These are phyloP conservation scores for Conchocele bisecta DNA, from an alignment of 2,888 invertebrate species.

Conservation along the genomic window DNA sequence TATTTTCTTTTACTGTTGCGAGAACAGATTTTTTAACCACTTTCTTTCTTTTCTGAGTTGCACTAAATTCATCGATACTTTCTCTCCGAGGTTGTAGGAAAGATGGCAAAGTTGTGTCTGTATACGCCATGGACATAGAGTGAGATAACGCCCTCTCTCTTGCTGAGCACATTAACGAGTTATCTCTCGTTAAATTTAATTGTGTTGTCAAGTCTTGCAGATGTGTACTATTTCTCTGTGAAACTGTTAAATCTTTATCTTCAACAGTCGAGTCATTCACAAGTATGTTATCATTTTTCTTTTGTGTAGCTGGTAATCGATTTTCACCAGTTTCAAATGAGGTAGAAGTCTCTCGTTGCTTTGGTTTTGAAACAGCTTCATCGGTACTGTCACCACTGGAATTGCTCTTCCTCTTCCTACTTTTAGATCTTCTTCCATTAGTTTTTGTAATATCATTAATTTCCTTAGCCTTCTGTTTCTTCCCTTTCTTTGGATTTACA, in stretches of 20 bases:
- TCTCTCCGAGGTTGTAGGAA: slow-evolving; percentile 47
- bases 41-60: slow-evolving; percentile 30
- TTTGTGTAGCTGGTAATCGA: neutral
- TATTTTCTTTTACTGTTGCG: slow-evolving; percentile 15
- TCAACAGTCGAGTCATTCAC: neutral
- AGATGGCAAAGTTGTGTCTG: slow-evolving; percentile 56
- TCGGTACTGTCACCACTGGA: neutral
- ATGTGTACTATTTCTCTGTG: neutral
- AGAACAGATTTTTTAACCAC: slow-evolving; percentile 11
- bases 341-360: neutral
- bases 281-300: neutral
- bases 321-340: neutral
- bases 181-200: slow-evolving; percentile 50
- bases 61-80: slow-evolving; percentile 69
- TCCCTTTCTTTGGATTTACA: neutral
- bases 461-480: neutral
- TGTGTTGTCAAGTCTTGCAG: slow-evolving; percentile 42
- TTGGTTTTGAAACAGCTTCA: neutral
- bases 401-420: neutral
- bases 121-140: slow-evolving; percentile 68
- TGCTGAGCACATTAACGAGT: slow-evolving; percentile 37
- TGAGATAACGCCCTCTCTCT: slow-evolving; percentile 60
- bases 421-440: neutral
- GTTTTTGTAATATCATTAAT: slow-evolving; percentile 2
- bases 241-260: neutral